Base-by-base conservation (phyloP, 2,113 vertebrate species). In the Crotalus tigris region DNA sequence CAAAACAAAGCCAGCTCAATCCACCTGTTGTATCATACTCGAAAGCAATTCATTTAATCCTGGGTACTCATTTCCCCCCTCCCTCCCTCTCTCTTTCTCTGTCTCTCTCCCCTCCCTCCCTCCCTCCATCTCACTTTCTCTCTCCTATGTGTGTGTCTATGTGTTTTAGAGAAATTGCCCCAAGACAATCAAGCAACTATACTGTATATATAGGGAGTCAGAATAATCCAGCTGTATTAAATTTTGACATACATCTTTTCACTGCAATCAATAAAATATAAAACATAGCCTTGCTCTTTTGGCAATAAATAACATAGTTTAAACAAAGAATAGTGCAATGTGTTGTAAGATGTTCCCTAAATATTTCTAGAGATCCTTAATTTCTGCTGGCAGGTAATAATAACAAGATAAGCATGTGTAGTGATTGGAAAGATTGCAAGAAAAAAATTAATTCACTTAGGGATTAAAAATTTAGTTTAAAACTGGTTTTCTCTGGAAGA, bases 231-330 rank as follows among this genome's bases (percentile, higher is more conserved):
- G 39, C 55, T 85, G 29, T 29, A 90, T 86, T 64, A 90, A 81
- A 33, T n/a, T 61, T 85, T 93, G 88, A 86, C 89, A 81, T 13
- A 90, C 12, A 86, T 61, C 57, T 57, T 90, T 85, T 86, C 46
- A 93, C 23, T 53, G 21, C 46, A 87, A 93, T 93, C 75, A 93
- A 93, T 93, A 61, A 93, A 90, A 90, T 85, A 92, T 90, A 90
- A 90, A 90, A 58, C 53, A 92, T 55, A 90, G 88, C 69, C 39
- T 12, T 64, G 15, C 29, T 53, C 53, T 85, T 86, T 53, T 86
- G n/a, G 29, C 75, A 90, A 86, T 85, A 75, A 90, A 93, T 90
- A 61, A 92, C 51, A 85, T 93, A 86, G 51, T 49, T 87, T 53
- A 61, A 88, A 75, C n/a, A 24, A 29, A 54, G n/a, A 59, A 92